phyloP scores from a whole-genome alignment of 64 coral and sea anemone genomes.

The Hydrozoanthus tunicans region DNA sequence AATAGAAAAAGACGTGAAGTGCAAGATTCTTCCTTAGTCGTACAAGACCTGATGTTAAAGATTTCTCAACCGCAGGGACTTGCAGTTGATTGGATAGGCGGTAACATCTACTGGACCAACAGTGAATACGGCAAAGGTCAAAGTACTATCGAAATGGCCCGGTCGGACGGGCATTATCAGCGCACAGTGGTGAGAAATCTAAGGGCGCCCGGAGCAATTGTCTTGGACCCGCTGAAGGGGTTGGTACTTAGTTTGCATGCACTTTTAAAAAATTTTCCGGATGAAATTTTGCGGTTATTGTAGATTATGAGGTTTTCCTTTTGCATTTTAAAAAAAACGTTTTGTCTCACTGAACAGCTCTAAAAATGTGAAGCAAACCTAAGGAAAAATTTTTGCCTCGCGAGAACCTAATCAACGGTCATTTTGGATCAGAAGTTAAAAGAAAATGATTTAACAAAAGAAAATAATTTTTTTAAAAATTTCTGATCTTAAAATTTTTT shows the following conservation, averaged over 20 bases:
- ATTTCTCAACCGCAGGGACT: not conserved
- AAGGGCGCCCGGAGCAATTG: conserved; percentile 37
- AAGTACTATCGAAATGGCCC: conserved; percentile 48
- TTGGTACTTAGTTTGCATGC: not conserved
- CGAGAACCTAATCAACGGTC: no score
- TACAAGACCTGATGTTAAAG: conserved; percentile 14
- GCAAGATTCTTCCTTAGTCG: not conserved
- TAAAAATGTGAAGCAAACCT: no score
- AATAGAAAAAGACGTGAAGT: conserved; percentile 21
- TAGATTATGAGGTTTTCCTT: not conserved
- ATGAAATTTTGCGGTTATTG: no score
- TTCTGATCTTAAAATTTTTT: no score
- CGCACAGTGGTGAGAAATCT: not conserved
- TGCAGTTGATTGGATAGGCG: conserved; percentile 28
- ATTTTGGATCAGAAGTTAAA: no score
- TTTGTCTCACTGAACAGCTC: no score
- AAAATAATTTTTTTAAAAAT: no score
- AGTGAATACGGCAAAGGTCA: not conserved
- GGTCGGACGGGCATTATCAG: conserved; percentile 51
- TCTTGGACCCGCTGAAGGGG: conserved; percentile 34
- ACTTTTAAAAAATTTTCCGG: no score
- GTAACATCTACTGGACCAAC: conserved; percentile 51
- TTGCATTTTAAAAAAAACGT: not conserved
- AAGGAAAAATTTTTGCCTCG: no score
- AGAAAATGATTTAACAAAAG: no score